Evolutionary conservation across 2,888 invertebrate genomes (phyloP).

Genomic region (Incurvaria masculella): DNA sequence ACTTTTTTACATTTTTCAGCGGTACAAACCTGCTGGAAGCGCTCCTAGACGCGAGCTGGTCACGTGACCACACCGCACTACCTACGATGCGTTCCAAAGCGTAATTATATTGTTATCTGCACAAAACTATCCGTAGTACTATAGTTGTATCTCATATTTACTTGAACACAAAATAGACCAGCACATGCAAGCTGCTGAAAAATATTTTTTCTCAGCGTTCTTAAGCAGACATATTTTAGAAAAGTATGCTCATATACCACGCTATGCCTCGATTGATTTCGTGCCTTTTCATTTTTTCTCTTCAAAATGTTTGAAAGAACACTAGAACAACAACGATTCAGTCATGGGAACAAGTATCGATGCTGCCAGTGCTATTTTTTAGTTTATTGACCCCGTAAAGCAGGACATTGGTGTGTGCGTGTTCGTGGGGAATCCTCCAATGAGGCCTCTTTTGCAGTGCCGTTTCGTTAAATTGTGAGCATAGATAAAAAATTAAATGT

Average conservation of each 20-base stretch:
- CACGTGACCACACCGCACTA: conserved; percentile 52
- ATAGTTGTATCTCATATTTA: not conserved
- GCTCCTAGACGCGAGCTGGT: conserved; percentile 67
- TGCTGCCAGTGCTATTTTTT: too few species aligned
- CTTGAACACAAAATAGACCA: not conserved
- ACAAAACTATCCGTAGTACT: not conserved
- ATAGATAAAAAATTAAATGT: too few species aligned
- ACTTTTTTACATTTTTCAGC: conserved; percentile 39
- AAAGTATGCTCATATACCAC: not conserved
- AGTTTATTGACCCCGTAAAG: too few species aligned
- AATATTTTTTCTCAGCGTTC: not conserved
- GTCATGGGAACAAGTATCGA: too few species aligned
- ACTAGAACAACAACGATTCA: too few species aligned
- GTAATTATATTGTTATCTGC: not conserved
- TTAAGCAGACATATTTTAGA: not conserved
- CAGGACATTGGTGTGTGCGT: too few species aligned
- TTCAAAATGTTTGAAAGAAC: too few species aligned
- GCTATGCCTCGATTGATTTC: not conserved
- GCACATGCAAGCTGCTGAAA: not conserved
- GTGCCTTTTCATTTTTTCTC: not conserved
- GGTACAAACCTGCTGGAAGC: conserved; percentile 66
- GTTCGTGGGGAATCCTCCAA: too few species aligned
- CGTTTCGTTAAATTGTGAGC: too few species aligned
- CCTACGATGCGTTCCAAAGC: not conserved
- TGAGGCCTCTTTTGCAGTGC: too few species aligned